phyloP scores from a whole-genome alignment of 2,797 vertebrate genomes.

The Mus caroli region DNA sequence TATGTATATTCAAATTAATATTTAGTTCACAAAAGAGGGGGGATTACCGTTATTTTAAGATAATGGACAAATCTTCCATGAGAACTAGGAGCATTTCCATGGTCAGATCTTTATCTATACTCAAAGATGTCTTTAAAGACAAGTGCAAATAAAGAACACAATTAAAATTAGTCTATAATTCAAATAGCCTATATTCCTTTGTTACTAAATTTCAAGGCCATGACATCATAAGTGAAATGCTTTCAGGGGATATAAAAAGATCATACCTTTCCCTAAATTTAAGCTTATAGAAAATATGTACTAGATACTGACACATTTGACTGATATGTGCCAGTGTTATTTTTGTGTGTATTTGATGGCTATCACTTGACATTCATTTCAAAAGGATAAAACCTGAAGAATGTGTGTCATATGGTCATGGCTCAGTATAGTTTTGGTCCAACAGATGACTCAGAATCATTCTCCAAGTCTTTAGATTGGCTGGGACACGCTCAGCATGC shows the following conservation, averaged over 20 bases:
- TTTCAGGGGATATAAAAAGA: background rate
- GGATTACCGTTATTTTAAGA: background rate
- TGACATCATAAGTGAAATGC: background rate
- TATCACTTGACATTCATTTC: constrained; percentile 9
- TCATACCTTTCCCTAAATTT: constrained; percentile 2
- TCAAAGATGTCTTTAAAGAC: background rate
- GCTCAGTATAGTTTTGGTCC: background rate
- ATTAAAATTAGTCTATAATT: constrained; percentile 62
- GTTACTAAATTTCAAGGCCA: background rate
- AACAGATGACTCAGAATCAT: background rate
- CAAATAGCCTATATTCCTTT: background rate
- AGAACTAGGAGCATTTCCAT: background rate
- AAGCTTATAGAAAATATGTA: background rate
- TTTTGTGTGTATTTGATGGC: background rate
- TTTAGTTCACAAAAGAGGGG: background rate
- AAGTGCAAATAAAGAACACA: background rate
- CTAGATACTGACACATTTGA: background rate
- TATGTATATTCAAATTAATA: no score
- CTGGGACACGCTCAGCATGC: background rate
- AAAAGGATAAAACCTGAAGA: background rate
- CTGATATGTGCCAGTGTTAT: background rate
- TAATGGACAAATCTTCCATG: background rate
- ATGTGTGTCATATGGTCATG: background rate
- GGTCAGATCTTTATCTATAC: background rate
- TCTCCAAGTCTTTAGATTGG: constrained; percentile 15